Percentiles rank a stretch among this genome's conserved stretches.
These are phyloP conservation scores for Otolemur garnettii DNA, from an alignment of 2,113 vertebrate species.

Conservation along the genomic window DNA sequence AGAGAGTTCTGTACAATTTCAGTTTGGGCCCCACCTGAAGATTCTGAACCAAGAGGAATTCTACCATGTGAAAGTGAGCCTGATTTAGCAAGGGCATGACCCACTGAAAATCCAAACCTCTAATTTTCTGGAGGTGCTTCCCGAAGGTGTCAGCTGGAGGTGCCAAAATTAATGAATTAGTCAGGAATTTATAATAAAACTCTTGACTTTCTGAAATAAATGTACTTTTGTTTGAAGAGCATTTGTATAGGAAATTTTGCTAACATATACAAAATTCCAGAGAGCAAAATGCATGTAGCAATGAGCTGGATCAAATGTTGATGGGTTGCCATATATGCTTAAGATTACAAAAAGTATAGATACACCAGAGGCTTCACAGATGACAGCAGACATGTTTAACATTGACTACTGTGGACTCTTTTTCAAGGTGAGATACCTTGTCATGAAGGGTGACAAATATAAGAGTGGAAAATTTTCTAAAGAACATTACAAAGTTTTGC, in stretches of 20 bases:
- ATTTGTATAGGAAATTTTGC: slow-evolving; percentile 66
- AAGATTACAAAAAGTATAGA: neutral
- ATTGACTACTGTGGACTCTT: too few relatives aligned
- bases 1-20: neutral
- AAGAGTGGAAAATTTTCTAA: too few relatives aligned
- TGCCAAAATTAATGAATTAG: slow-evolving; percentile 34
- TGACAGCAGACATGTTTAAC: too few relatives aligned
- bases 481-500: too few relatives aligned
- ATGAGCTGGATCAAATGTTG: slow-evolving; percentile 40
- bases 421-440: too few relatives aligned
- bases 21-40: neutral
- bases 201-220: slow-evolving; percentile 8
- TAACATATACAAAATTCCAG: slow-evolving; percentile 23
- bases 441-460: too few relatives aligned
- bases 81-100: neutral
- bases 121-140: neutral
- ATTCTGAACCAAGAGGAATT: neutral
- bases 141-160: neutral
- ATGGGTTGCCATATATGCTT: neutral
- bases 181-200: slow-evolving; percentile 40
- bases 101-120: neutral
- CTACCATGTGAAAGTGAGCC: neutral
- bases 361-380: neutral
- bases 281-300: slow-evolving; percentile 40
- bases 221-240: slow-evolving; percentile 20